A percentile compares a stretch with the other conserved stretches of the same genome.
Conservation (phyloP, 2,888 invertebrate genomes). For the Agrochola circellaris region DNA sequence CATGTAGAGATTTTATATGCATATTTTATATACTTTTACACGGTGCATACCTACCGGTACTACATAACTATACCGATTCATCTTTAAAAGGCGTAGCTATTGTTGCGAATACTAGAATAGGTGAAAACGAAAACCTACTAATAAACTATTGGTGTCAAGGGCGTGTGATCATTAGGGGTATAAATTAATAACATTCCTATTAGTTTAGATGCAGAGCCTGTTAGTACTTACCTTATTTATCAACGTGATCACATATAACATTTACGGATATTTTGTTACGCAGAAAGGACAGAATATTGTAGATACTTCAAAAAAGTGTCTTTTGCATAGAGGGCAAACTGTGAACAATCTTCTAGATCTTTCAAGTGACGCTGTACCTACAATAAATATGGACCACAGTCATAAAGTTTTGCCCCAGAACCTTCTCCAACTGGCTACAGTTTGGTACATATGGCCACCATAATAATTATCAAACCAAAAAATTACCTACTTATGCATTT, state of each 20-base stretch:
- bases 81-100: neutral
- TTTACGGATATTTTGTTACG: neutral
- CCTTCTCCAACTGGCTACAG: neutral
- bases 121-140: neutral
- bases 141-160: slow-evolving; percentile 32
- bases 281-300: slow-evolving; percentile 6
- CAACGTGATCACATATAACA: neutral
- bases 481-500: neutral
- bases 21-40: neutral
- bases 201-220: neutral
- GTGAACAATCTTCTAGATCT: slow-evolving; percentile 6
- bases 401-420: neutral
- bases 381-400: neutral
- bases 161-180: slow-evolving; percentile 14
- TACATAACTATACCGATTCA: too few relatives aligned
- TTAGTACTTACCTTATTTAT: neutral
- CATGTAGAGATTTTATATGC: slow-evolving; percentile 15
- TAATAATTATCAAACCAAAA: neutral
- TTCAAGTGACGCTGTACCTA: slow-evolving; percentile 10
- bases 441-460: neutral
- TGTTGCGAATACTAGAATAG: slow-evolving; percentile 16
- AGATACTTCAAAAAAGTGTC: neutral
- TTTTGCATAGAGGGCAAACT: neutral
- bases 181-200: neutral
- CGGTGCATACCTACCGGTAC: neutral